A percentile compares a stretch with the other conserved stretches of the same genome.
These are phyloP conservation scores for Anguilla obscura DNA, from an alignment of 2,797 vertebrate genomes.

Conservation along the genomic window DNA sequence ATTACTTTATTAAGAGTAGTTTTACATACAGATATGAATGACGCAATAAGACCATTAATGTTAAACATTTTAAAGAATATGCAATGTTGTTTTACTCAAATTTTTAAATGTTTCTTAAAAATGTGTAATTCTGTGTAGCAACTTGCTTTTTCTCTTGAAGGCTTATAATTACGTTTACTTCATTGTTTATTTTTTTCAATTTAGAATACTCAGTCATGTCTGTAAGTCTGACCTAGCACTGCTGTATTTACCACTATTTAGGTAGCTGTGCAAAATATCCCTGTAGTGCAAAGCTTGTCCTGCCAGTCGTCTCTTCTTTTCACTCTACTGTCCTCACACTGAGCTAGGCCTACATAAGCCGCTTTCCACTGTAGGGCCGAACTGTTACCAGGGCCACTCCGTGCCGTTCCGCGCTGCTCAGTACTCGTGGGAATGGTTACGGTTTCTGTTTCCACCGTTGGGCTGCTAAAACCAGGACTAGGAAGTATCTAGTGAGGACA, in stretches of 20 bases:
- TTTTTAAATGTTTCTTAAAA: background rate
- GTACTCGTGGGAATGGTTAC: no score
- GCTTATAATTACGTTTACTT: background rate
- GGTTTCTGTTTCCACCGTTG: no score
- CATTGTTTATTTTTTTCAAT: background rate
- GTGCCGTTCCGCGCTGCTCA: no score
- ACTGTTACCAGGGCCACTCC: no score
- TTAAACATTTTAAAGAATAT: background rate
- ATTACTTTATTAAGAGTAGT: background rate
- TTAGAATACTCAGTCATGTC: background rate
- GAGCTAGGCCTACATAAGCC: background rate
- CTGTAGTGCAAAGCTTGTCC: background rate
- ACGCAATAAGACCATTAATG: background rate
- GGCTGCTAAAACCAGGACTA: no score
- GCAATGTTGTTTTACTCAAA: background rate
- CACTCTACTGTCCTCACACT: background rate
- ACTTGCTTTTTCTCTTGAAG: background rate
- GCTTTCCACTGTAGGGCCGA: no score
- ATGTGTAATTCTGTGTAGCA: background rate
- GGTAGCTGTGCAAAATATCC: background rate
- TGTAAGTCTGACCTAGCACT: background rate
- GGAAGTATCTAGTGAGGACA: no score
- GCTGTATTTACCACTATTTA: background rate
- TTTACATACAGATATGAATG: background rate
- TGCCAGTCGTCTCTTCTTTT: background rate